Percentiles rank a stretch among this genome's conserved stretches.
These are phyloP conservation scores for Fissipunctia ypsillon DNA, from an alignment of 2,888 invertebrate species.

Conservation along the genomic window DNA sequence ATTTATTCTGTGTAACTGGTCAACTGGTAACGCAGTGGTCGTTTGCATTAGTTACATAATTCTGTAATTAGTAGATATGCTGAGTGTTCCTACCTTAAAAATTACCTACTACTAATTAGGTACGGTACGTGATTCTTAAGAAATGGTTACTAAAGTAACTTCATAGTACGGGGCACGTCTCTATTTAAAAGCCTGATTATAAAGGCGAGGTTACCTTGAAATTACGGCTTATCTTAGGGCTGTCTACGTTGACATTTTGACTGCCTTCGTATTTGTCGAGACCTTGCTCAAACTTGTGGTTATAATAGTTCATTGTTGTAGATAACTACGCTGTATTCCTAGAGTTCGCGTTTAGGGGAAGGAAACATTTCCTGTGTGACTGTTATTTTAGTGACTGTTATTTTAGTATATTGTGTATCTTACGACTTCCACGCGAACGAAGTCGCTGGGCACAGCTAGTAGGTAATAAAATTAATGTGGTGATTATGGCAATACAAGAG, in stretches of 20 bases:
- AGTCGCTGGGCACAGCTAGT: no score
- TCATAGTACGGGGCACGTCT: constrained; percentile 38
- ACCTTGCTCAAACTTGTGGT: constrained; percentile 10
- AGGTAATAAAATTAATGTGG: background rate
- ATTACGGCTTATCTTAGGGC: constrained; percentile 22
- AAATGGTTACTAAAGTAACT: background rate
- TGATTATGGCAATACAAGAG: background rate
- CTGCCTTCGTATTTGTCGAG: constrained; percentile 17
- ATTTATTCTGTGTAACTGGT: background rate
- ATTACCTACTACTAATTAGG: constrained; percentile 9
- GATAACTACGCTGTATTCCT: background rate
- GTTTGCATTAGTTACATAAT: background rate
- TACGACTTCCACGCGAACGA: no score
- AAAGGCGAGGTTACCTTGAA: constrained; percentile 31
- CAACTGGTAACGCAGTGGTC: no score
- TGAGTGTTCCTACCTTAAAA: background rate
- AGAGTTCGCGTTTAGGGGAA: background rate
- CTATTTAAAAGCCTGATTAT: constrained; percentile 42
- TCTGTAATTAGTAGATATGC: background rate
- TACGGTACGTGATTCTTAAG: constrained; percentile 2
- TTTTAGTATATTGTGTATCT: no score
- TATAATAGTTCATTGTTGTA: background rate
- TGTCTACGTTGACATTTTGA: constrained; percentile 22
- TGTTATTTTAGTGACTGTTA: no score
- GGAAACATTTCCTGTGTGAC: constrained; percentile 1